Percentiles rank a stretch among this genome's conserved stretches.
Evolutionary conservation across 2,797 vertebrate genomes (phyloP).

Genomic region (Molossus molossus): DNA sequence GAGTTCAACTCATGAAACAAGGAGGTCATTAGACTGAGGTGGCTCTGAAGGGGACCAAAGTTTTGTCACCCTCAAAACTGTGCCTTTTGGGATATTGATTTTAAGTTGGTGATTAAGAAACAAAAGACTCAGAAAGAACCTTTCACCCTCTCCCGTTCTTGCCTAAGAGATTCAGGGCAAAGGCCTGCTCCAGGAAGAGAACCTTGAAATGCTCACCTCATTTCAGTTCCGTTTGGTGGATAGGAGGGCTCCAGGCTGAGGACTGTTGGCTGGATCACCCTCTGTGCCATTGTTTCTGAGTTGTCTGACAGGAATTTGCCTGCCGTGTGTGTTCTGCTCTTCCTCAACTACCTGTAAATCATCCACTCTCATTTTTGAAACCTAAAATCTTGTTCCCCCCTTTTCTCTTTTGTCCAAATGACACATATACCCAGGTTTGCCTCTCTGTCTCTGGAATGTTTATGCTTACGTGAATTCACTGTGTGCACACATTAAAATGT

Average conservation of each 20-base stretch:
- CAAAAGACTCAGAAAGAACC: not conserved
- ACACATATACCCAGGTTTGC: too few relatives aligned
- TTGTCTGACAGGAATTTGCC: not conserved
- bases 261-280: not conserved
- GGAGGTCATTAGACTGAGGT: not conserved
- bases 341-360: not conserved
- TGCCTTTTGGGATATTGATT: too few relatives aligned
- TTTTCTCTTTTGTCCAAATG: not conserved
- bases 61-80: too few relatives aligned
- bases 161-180: not conserved
- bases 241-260: not conserved
- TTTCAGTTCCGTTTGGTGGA: not conserved
- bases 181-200: not conserved
- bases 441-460: not conserved
- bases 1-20: not conserved
- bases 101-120: too few relatives aligned
- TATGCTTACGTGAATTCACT: not conserved
- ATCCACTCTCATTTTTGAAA: not conserved
- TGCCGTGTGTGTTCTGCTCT: not conserved
- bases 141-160: not conserved
- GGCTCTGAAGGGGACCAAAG: not conserved
- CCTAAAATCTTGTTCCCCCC: not conserved
- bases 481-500: not conserved
- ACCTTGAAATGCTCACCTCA: not conserved
- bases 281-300: not conserved